These are phyloP conservation scores for Grallaria varia DNA, from an alignment of 2,113 vertebrate genomes.

Conservation along the genomic window DNA sequence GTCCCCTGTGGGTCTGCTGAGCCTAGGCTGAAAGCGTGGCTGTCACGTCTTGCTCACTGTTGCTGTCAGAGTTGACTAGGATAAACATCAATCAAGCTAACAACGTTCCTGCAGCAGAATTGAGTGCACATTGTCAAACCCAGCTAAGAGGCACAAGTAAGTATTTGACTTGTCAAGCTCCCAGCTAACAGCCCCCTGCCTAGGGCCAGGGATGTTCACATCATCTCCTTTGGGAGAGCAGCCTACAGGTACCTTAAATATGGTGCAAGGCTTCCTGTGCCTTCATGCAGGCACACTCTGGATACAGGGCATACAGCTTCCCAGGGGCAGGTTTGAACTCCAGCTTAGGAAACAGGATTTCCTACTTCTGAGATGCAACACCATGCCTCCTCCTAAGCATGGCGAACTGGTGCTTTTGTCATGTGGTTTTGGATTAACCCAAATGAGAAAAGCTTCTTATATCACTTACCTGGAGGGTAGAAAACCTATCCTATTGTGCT, in stretches of 20 bases:
- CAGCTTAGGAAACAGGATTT: not conserved
- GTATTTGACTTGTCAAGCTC: not conserved
- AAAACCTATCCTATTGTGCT: not conserved
- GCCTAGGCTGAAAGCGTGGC: not conserved
- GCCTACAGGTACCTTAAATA: not conserved
- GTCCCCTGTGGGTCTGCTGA: not conserved
- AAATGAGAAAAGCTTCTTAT: not conserved
- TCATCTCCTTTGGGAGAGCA: not conserved
- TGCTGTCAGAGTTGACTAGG: not conserved
- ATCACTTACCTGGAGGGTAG: not conserved
- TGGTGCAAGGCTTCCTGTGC: not conserved
- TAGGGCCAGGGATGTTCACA: not conserved
- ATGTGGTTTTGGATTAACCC: not conserved
- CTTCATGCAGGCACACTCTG: not conserved
- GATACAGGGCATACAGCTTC: not conserved
- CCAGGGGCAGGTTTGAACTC: rapidly evolving
- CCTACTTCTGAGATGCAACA: not conserved
- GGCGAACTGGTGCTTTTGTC: not conserved
- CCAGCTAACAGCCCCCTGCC: not conserved
- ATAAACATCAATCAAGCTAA: not conserved
- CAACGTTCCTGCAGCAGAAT: rapidly evolving
- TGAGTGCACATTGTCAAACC: not conserved
- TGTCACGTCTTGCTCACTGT: not conserved
- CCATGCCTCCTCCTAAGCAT: not conserved
- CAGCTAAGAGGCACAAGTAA: not conserved